These are phyloP conservation scores for Drosophila tristis DNA, from an alignment of 1,140 invertebrate genomes.

Conservation along the genomic window DNA sequence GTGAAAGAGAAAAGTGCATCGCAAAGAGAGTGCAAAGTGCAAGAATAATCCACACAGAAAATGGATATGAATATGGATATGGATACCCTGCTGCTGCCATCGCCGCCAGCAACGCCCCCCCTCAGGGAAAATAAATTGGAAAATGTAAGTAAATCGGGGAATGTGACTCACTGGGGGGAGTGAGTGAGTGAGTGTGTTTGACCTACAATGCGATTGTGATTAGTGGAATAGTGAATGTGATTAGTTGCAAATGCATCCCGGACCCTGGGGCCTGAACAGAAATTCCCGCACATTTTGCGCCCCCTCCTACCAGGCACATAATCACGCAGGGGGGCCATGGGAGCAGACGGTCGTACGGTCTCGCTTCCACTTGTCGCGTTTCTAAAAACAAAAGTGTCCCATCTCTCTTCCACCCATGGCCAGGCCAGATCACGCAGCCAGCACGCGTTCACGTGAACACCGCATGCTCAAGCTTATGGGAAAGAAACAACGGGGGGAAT, in stretches of 20 bases:
- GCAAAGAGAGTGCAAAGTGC: conserved; percentile 47
- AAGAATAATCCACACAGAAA: conserved; percentile 20
- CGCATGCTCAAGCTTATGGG: conserved; percentile 77
- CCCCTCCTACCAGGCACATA: conserved; percentile 14
- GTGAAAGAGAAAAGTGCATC: conserved; percentile 1
- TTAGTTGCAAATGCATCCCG: background rate
- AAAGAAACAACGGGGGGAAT: conserved; percentile 32
- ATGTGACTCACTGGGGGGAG: conserved; percentile 32
- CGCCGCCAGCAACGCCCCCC: conserved; percentile 87
- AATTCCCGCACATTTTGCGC: background rate
- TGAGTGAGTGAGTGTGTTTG: conserved; percentile 23
- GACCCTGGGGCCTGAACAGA: conserved; percentile 3
- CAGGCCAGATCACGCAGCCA: conserved; percentile 77
- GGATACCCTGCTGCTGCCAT: conserved; percentile 85
- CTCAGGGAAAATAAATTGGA: conserved; percentile 85
- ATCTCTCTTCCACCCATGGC: conserved; percentile 63
- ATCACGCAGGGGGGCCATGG: conserved; percentile 21
- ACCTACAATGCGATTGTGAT: conserved; percentile 59
- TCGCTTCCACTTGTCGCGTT: conserved; percentile 68
- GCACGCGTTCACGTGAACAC: conserved; percentile 85
- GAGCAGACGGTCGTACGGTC: conserved; percentile 33
- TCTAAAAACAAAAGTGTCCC: conserved; percentile 83
- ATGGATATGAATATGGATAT: conserved; percentile 62
- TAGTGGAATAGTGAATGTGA: conserved; percentile 42
- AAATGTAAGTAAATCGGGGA: conserved; percentile 80